phyloP scores from a whole-genome alignment of 1,140 invertebrate species.

The Cardiocondyla obscurior region DNA sequence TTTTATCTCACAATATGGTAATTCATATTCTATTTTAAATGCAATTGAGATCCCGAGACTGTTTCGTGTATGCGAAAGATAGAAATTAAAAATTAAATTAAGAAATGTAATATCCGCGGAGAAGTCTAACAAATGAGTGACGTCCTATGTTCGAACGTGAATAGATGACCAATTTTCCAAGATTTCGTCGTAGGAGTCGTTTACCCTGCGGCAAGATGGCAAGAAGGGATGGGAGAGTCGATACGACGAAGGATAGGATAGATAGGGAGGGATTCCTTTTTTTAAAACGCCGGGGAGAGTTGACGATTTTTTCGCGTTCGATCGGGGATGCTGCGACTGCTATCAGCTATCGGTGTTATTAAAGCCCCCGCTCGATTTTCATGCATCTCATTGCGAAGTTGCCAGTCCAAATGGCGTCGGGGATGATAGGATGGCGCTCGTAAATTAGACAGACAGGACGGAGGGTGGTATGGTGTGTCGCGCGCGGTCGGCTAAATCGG shows the following conservation, averaged over 20 bases:
- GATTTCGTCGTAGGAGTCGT: conserved; percentile 2
- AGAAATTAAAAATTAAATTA: background rate
- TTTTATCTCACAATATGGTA: too few relatives aligned
- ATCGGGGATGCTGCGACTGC: conserved; percentile 24
- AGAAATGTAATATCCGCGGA: background rate
- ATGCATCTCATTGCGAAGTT: conserved; percentile 52
- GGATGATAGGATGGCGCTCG: conserved; percentile 43
- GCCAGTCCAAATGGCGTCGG: conserved; percentile 39
- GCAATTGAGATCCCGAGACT: background rate
- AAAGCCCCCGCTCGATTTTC: conserved; percentile 32
- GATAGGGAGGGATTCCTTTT: background rate
- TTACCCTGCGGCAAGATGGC: background rate
- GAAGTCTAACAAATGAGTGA: background rate
- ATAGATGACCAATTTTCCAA: conserved; percentile 4
- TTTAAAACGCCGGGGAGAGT: conserved; percentile 7
- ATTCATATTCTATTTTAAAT: too few relatives aligned
- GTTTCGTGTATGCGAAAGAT: too few relatives aligned
- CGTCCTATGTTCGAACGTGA: background rate
- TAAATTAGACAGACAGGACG: conserved; percentile 27
- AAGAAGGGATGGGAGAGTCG: background rate
- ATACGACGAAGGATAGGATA: background rate
- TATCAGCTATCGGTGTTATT: conserved; percentile 53
- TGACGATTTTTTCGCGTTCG: conserved; percentile 9
- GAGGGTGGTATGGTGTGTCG: background rate
- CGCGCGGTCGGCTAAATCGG: conserved; percentile 44